Evolutionary conservation across 2,888 invertebrate species (phyloP), one percentile per base, ranked within the genome.

Genomic region (Volucella inflata): DNA sequence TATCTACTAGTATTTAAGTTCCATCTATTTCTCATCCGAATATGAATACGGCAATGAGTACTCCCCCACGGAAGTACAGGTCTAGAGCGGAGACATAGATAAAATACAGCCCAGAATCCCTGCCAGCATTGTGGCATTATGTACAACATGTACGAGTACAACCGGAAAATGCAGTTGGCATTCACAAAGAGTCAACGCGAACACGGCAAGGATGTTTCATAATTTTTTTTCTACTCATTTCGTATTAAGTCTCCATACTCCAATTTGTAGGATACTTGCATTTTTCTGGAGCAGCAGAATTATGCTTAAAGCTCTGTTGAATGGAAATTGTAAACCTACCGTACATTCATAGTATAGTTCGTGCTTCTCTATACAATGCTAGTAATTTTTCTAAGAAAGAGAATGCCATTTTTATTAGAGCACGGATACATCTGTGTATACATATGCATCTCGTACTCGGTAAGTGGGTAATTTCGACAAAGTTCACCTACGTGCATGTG

Each of bases 1-100:
- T 62, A 71, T 78, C 64, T 83, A 84, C 65, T 70, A 84, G 53
- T 70, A 75, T 79, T 84, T 64, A 79, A 79, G 79, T 53, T 84
- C 51, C 70, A 79, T 84, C 75, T 74, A 53, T 70, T 57, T 70
- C 70, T 57, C 65, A 38, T 30, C 30, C 3, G 21, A 21, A 21
- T 21, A 21, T 21, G 21, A 21, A 21, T 21, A 21, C 21, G 21
- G 4, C 21, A 21, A 21, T 21, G 21, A 1, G 4, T 36, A 46
- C 72, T 48, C 71, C 40, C 36, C 51, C 70, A 48, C 65, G 53
- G 53, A 48, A 40, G 40, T 70, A 42, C 48, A 21, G 14, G 62
- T 42, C 36, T 17, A 44, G 17, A 10, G 30, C 8, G 38, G 6
- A 21, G 21, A 51, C 59, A 57, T 46, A 50, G 46, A 65, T 30